Base-by-base conservation (phyloP, 1,140 invertebrate species). In the Planococcus citri region DNA sequence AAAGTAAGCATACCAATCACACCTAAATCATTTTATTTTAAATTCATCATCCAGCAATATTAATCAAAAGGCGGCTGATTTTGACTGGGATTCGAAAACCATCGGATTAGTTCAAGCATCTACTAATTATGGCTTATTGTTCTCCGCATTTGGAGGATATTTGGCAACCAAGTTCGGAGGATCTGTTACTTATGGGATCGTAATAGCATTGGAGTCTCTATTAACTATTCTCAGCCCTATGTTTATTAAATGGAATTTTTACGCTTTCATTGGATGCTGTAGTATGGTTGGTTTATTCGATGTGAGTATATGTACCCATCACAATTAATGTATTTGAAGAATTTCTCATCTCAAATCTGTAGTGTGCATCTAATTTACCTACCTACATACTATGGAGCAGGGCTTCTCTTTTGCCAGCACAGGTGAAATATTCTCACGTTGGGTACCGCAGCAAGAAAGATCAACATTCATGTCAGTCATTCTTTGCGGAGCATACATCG, bases 361-460 rank as follows among this genome's bases (percentile, higher is more conserved):
- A n/a, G n/a, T n/a, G n/a, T n/a, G n/a, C n/a, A n/a, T n/a, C n/a
- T n/a, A n/a, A n/a, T n/a, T n/a, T n/a, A n/a, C n/a, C n/a, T n/a
- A n/a, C n/a, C n/a, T n/a, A n/a, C n/a, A n/a, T n/a, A n/a, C n/a
- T n/a, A n/a, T n/a, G n/a, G n/a, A n/a, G n/a, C n/a, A 51, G 41
- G n/a, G 41, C 2, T 51, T 51, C 17, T 4, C 41, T 51, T 51
- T 9, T 51, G 88, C 88, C 68, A 85, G 88, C 1, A 90, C 90
- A 88, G 87, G 90, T 77, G 86, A 85, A 41, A 89, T 91, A 86
- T 77, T 90, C 57, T 87, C 88, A 3, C 82, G 85, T 70, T 95
- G 93, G 92, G 87, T 90, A 21, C 93, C 92, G 25, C 86, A 88
- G 0, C 75, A 86, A 24, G 92, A 95, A 77, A 83, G 91, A 41